Percentiles rank a stretch among this genome's conserved stretches.
phyloP scores from a whole-genome alignment of 2,888 invertebrate species.

The Epirrhoe alternata region DNA sequence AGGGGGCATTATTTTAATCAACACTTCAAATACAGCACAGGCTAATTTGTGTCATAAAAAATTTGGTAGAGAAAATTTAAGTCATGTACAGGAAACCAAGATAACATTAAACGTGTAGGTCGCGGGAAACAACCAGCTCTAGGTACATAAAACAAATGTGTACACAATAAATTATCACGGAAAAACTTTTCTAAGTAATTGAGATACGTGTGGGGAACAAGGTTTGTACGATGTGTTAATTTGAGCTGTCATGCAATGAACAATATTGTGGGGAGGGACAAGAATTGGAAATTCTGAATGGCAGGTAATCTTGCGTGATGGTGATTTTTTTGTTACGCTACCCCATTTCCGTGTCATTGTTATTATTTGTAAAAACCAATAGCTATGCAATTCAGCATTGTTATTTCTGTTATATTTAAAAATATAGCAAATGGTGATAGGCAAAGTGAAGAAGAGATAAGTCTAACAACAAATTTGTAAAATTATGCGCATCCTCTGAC shows the following conservation, averaged over 20 bases:
- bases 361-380: background rate
- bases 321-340: conserved; percentile 26
- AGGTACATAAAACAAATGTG: background rate
- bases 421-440: background rate
- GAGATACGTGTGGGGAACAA: conserved; percentile 51
- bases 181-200: conserved; percentile 43
- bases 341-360: conserved; percentile 20
- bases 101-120: background rate
- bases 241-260: conserved; percentile 80
- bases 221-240: conserved; percentile 77
- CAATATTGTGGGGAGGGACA: conserved; percentile 56
- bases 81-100: too few relatives aligned
- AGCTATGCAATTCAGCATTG: background rate
- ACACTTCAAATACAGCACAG: too few relatives aligned
- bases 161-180: conserved; percentile 3
- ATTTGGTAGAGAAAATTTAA: too few relatives aligned
- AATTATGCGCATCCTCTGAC: too few relatives aligned
- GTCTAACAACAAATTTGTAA: too few relatives aligned
- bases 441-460: too few relatives aligned
- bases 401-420: background rate
- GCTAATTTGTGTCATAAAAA: too few relatives aligned
- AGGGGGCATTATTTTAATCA: too few relatives aligned
- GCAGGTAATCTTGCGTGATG: conserved; percentile 53
- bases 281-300: conserved; percentile 53
- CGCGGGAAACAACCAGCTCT: background rate